Percentiles rank a stretch among this genome's conserved stretches.
These are phyloP conservation scores for Dolichomitus sp. DNA, from an alignment of 2,888 invertebrate species.

Conservation along the genomic window DNA sequence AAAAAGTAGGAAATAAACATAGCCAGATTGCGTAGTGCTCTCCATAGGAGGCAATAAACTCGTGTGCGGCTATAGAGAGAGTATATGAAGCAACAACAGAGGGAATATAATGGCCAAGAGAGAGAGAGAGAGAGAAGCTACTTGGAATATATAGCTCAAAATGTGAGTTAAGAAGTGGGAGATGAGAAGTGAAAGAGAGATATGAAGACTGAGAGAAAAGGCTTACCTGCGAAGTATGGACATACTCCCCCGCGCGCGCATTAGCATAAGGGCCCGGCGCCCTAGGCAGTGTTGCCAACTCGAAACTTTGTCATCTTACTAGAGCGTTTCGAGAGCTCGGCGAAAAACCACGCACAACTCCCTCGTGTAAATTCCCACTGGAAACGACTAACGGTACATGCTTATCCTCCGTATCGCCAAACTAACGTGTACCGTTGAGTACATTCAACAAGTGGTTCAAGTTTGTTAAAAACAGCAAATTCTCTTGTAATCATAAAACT, in stretches of 20 bases:
- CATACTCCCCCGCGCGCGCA: slow-evolving; percentile 51
- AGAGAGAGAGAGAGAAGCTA: not conserved
- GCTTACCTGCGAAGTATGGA: slow-evolving; percentile 35
- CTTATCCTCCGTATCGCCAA: no score
- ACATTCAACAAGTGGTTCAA: no score
- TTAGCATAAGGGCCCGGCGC: slow-evolving; percentile 52
- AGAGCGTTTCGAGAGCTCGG: no score
- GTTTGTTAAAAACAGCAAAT: no score
- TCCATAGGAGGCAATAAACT: slow-evolving; percentile 7
- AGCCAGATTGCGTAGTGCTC: not conserved
- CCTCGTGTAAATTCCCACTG: no score
- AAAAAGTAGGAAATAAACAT: not conserved
- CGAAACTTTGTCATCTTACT: no score
- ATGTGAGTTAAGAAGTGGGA: slow-evolving; percentile 39
- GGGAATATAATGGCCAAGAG: slow-evolving; percentile 4
- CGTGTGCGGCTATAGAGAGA: not conserved
- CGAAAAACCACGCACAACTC: no score
- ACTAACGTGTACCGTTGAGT: no score
- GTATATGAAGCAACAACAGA: slow-evolving; percentile 8
- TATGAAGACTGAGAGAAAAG: slow-evolving; percentile 47
- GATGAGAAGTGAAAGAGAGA: slow-evolving; percentile 49
- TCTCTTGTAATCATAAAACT: no score
- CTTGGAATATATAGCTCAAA: slow-evolving; percentile 25
- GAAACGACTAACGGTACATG: no score
- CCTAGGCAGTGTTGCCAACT: not conserved